A percentile compares a stretch with the other conserved stretches of the same genome.
Evolutionary conservation across 2,888 invertebrate genomes (phyloP).

Genomic region (Drosophila colorata): DNA sequence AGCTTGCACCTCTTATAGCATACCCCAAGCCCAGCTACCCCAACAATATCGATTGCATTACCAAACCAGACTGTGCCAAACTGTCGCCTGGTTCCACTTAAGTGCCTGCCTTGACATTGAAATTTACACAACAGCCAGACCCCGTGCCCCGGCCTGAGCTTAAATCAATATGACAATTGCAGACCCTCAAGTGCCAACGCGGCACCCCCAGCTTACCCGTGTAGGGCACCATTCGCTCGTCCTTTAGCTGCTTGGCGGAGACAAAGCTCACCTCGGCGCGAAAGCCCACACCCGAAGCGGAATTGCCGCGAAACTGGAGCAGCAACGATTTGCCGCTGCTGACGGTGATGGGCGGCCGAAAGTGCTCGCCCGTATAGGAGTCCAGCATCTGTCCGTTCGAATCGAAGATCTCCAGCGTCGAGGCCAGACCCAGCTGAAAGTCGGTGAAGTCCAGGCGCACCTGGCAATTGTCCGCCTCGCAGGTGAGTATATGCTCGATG

Average conservation of each 20-base stretch:
- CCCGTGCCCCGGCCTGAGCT: slow-evolving; percentile 4
- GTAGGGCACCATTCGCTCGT: slow-evolving; percentile 82
- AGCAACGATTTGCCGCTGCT: slow-evolving; percentile 88
- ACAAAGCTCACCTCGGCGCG: slow-evolving; percentile 87
- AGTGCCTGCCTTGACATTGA: slow-evolving; percentile 68
- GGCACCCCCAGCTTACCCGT: slow-evolving; percentile 75
- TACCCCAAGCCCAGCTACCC: slow-evolving; percentile 10
- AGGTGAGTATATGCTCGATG: slow-evolving; percentile 88
- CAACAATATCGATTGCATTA: slow-evolving; percentile 65
- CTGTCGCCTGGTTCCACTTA: slow-evolving; percentile 53
- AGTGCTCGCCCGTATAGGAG: slow-evolving; percentile 88
- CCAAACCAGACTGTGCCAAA: slow-evolving; percentile 51
- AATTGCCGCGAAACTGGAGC: slow-evolving; percentile 90
- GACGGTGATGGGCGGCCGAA: slow-evolving; percentile 89
- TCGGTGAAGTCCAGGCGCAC: slow-evolving; percentile 89
- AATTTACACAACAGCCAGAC: slow-evolving; percentile 50
- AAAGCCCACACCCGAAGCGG: slow-evolving; percentile 89
- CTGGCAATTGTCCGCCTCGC: slow-evolving; percentile 87
- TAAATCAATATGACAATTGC: slow-evolving; percentile 72
- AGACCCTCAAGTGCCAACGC: slow-evolving; percentile 66
- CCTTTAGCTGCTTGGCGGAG: slow-evolving; percentile 83
- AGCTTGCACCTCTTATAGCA: slow-evolving; percentile 12
- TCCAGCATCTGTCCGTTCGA: slow-evolving; percentile 89
- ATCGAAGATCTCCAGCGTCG: slow-evolving; percentile 90
- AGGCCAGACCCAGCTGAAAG: slow-evolving; percentile 88